Evolutionary conservation across 2,888 invertebrate genomes (phyloP), one percentile per base, ranked within the genome.

Genomic region (Cosmorhoe ocellata): DNA sequence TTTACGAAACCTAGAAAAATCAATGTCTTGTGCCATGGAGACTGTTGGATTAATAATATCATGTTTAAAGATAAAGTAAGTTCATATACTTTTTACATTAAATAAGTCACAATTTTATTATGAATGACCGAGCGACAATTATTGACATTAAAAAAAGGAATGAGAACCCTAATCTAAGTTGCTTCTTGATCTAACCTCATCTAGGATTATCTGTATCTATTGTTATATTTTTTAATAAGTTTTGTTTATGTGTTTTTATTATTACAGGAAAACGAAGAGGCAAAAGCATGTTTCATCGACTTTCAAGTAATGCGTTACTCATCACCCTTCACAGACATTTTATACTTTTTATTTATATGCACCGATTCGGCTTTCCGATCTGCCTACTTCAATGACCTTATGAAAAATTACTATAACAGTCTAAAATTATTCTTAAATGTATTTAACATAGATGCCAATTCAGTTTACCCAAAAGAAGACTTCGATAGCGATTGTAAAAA

Each of bases 21-120:
- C 18, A 85, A 74, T 54, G 86, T 85, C 9, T 64, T 89, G 24
- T 87, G 87, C 56, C 89, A 89, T 41, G 87, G 88, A 13, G 88
- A 89, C 57, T 84, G 77, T 54, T 88, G 88, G 87, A 71, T 82
- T 3, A 85, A 83, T 54, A 83, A 84, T 55, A 76, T 83, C 53
- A 62, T 85, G 26, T 80, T 84, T 51, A 76, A 77, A 59, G 53
- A 69, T 38, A 63, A 76, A 61, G 84, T 84, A 58, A 63, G 73
- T 51, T 24, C 30, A 41, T 36, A 34, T 39, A 44, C 1, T 39
- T 39, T 14, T 11, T 8, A 13, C 18, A 1, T 7, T n/a, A n/a
- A n/a, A n/a, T n/a, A n/a, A n/a, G n/a, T n/a, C n/a, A n/a, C n/a
- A n/a, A n/a, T n/a, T n/a, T n/a, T n/a, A n/a, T n/a, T n/a, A n/a